phyloP scores from a whole-genome alignment of 2,113 vertebrate genomes.

The Asarcornis scutulata region DNA sequence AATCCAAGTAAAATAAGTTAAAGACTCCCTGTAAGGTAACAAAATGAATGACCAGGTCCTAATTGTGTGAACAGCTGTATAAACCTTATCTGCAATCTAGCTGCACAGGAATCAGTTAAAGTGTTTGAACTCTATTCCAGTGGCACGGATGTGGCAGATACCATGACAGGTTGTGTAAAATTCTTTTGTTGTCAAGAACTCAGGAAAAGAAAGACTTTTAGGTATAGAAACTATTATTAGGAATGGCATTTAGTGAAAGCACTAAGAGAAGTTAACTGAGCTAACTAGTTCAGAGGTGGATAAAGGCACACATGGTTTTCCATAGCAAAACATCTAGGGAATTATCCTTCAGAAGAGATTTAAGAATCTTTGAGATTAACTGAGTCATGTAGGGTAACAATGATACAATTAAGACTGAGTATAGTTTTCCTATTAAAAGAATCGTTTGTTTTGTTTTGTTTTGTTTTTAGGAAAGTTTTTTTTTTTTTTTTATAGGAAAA shows the following conservation, averaged over 20 bases:
- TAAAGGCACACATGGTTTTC: neutral
- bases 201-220: neutral
- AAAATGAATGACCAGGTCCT: neutral
- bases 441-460: no score
- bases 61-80: neutral
- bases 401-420: neutral
- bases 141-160: neutral
- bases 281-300: neutral
- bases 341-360: neutral
- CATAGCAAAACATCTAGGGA: neutral
- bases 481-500: no score
- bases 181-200: neutral
- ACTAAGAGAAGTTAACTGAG: neutral
- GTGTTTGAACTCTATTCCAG: neutral
- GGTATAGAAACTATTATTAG: neutral
- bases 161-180: neutral
- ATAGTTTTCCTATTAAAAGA: neutral
- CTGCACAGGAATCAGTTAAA: neutral
- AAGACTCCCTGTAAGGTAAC: neutral
- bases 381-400: neutral
- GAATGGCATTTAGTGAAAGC: neutral
- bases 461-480: no score
- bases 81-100: neutral
- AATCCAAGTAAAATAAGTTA: neutral
- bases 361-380: neutral